Evolutionary conservation across 2,113 vertebrate species (phyloP).

Genomic region (Picathartes gymnocephalus): DNA sequence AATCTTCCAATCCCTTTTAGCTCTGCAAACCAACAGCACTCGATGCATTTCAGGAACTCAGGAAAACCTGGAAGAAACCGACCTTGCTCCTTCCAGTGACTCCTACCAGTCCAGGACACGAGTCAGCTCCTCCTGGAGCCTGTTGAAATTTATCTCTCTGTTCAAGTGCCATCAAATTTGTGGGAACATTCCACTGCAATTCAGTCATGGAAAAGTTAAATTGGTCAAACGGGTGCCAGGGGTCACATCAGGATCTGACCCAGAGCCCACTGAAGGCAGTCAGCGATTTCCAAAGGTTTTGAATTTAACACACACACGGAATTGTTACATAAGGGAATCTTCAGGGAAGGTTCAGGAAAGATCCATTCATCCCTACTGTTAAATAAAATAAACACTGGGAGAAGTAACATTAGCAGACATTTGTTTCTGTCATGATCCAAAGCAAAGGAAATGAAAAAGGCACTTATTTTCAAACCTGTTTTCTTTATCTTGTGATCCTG

Average conservation of each 20-base stretch:
- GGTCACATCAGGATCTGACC: neutral
- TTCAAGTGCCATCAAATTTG: neutral
- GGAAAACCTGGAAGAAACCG: neutral
- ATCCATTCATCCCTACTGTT: neutral
- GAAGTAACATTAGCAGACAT: neutral
- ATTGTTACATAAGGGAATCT: neutral
- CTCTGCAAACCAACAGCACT: neutral
- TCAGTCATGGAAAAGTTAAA: neutral
- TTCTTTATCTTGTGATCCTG: neutral
- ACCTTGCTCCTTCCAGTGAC: neutral
- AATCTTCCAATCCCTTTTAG: neutral
- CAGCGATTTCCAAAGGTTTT: neutral
- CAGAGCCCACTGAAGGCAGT: neutral
- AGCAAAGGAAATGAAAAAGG: neutral
- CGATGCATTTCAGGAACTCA: neutral
- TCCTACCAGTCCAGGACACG: neutral
- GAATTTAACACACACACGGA: neutral
- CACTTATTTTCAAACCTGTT: neutral
- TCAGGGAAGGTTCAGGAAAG: neutral
- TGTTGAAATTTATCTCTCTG: neutral
- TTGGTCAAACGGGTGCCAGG: neutral
- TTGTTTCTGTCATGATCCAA: neutral
- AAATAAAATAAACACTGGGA: neutral
- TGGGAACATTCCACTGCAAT: neutral
- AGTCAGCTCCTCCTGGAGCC: neutral